Percentiles rank a stretch among this genome's conserved stretches.
Evolutionary conservation across 2,113 vertebrate genomes (phyloP).

Genomic region (Paedocypris sp.): DNA sequence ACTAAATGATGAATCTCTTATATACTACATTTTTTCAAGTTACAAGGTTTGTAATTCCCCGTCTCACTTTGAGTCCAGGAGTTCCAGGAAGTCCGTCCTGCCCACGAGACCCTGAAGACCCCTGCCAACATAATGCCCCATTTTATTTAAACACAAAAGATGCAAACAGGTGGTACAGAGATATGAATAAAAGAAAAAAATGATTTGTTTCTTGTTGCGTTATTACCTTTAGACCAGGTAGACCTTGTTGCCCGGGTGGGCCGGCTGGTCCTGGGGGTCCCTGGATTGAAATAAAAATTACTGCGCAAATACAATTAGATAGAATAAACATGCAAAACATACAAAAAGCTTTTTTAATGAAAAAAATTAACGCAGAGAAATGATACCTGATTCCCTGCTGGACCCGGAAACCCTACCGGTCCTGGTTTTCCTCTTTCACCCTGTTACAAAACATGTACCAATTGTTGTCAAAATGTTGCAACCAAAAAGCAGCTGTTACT

Average conservation of each 20-base stretch:
- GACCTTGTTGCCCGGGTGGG: slow-evolving; percentile 33
- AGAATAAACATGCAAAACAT: no score
- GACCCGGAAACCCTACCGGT: slow-evolving; percentile 23
- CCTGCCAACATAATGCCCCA: slow-evolving; percentile 10
- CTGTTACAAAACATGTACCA: slow-evolving; percentile 19
- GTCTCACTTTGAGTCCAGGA: slow-evolving; percentile 38
- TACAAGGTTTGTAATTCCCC: neutral
- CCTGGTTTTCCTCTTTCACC: slow-evolving; percentile 37
- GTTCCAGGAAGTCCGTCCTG: slow-evolving; percentile 32
- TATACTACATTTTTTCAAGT: neutral
- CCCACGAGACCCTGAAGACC: slow-evolving; percentile 34
- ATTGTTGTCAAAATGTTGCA: no score
- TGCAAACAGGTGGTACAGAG: neutral
- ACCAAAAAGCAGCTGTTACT: no score
- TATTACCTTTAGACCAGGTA: slow-evolving; percentile 38
- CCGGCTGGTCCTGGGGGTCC: slow-evolving; percentile 33
- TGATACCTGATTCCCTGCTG: slow-evolving; percentile 34
- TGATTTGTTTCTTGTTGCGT: no score
- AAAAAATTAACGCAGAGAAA: neutral
- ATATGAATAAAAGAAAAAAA: no score
- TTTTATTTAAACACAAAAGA: neutral
- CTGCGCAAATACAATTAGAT: neutral
- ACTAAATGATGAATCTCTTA: no score
- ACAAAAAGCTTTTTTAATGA: neutral
- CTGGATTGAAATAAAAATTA: slow-evolving; percentile 13